Evolutionary conservation across 1,140 invertebrate species (phyloP).

Genomic region (Drosophila nigromelanica): DNA sequence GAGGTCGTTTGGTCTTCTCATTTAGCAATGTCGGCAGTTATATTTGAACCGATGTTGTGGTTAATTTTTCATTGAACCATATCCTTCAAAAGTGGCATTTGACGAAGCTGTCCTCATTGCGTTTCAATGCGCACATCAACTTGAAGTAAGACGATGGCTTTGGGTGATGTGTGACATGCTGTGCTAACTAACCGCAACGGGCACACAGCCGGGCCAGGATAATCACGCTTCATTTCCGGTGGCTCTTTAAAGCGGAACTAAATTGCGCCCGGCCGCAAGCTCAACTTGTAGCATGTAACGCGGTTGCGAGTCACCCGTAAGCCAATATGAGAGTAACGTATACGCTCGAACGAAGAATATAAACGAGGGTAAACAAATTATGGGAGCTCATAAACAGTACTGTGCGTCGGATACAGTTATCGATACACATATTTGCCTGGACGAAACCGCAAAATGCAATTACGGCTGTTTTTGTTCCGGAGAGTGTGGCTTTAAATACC

Average conservation of each 20-base stretch:
- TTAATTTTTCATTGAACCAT: constrained; percentile 53
- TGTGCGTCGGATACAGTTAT: constrained; percentile 1
- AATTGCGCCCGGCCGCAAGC: constrained; percentile 39
- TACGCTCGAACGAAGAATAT: neutral
- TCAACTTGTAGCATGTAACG: constrained; percentile 21
- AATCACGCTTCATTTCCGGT: constrained; percentile 54
- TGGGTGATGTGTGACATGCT: constrained; percentile 41
- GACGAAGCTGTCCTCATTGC: constrained; percentile 38
- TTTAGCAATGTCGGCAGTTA: constrained; percentile 11
- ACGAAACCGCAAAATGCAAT: constrained; percentile 52
- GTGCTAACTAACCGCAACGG: constrained; percentile 9
- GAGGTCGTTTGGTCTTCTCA: constrained; percentile 36
- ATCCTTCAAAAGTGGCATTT: constrained; percentile 31
- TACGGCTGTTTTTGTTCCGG: constrained; percentile 16
- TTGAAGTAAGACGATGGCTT: constrained; percentile 44
- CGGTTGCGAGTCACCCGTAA: constrained; percentile 10
- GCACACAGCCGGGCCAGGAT: constrained; percentile 10
- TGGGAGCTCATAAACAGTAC: neutral
- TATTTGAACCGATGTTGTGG: constrained; percentile 39
- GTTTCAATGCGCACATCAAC: constrained; percentile 60
- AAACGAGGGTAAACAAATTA: constrained; percentile 51
- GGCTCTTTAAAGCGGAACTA: constrained; percentile 51
- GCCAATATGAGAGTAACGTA: neutral
- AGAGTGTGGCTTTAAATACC: constrained; percentile 14
- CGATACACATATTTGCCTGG: neutral